A percentile compares a stretch with the other conserved stretches of the same genome.
Conservation (phyloP, 2,797 vertebrate genomes). For the Sciurus vulgaris region DNA sequence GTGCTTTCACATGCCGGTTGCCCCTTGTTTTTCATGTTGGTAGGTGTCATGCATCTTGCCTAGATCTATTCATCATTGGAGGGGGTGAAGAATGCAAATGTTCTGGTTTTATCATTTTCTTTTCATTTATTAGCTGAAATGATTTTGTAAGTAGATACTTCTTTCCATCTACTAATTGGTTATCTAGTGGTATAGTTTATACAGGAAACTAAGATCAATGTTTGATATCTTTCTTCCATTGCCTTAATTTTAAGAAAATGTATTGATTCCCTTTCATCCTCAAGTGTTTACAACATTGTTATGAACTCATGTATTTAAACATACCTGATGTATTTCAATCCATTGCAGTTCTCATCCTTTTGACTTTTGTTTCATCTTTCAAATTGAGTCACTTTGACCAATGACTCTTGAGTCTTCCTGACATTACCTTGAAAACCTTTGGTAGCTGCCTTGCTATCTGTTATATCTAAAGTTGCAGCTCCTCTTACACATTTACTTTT, state of each 20-base stretch:
- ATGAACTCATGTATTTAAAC: background rate
- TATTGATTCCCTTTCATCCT: background rate
- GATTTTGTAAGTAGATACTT: background rate
- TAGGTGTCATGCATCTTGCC: background rate
- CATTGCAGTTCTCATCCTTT: background rate
- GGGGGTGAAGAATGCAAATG: background rate
- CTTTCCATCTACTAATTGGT: background rate
- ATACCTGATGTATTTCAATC: background rate
- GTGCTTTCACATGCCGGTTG: too few species aligned
- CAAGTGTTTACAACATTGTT: too few species aligned
- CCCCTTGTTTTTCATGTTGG: background rate
- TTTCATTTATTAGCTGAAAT: background rate
- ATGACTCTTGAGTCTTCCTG: background rate
- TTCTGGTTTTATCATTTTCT: background rate
- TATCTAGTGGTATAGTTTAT: background rate
- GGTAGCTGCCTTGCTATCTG: background rate
- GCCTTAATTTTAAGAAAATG: slow-evolving; percentile 5
- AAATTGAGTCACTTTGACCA: background rate
- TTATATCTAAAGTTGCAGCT: background rate
- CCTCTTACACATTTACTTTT: background rate
- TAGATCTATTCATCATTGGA: background rate
- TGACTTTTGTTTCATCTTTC: background rate
- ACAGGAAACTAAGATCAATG: background rate
- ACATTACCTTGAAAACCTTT: background rate
- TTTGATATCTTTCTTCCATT: background rate